Evolutionary conservation across 2,797 vertebrate species (phyloP).

Genomic region (Centroberyx gerrardi): DNA sequence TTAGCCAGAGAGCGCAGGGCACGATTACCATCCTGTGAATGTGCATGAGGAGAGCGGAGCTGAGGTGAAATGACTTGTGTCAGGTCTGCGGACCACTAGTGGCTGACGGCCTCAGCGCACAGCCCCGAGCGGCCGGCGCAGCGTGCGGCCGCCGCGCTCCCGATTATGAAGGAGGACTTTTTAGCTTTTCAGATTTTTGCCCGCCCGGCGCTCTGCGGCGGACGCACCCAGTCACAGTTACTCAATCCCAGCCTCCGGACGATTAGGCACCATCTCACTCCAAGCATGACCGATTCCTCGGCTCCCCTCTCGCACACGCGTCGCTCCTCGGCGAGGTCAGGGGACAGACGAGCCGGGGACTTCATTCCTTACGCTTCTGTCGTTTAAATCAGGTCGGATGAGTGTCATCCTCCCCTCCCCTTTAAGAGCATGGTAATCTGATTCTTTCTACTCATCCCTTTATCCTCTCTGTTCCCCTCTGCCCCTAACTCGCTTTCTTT

Average conservation of each 20-base stretch:
- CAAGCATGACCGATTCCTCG: conserved; percentile 79
- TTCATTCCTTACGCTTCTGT: conserved; percentile 86
- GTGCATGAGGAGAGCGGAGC: conserved; percentile 67
- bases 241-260: conserved; percentile 71
- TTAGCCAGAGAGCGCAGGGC: conserved; percentile 32
- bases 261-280: conserved; percentile 81
- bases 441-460: conserved; percentile 78
- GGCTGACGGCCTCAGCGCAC: conserved; percentile 66
- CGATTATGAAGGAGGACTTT: conserved; percentile 42
- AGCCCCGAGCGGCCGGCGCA: conserved; percentile 43
- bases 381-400: conserved; percentile 83
- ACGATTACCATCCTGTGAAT: conserved; percentile 69
- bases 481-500: conserved; percentile 56
- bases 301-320: conserved; percentile 66
- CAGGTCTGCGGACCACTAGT: conserved; percentile 65
- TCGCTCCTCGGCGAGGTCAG: conserved; percentile 68
- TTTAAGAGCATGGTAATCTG: conserved; percentile 79
- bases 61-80: conserved; percentile 82
- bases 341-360: conserved; percentile 75
- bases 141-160: conserved; percentile 5
- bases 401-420: conserved; percentile 79
- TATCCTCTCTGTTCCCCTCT: conserved; percentile 50
- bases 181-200: conserved; percentile 73
- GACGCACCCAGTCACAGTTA: conserved; percentile 74
- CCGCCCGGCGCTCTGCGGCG: conserved; percentile 44